phyloP scores from a whole-genome alignment of 2,797 vertebrate species.

The Pipistrellus kuhlii region DNA sequence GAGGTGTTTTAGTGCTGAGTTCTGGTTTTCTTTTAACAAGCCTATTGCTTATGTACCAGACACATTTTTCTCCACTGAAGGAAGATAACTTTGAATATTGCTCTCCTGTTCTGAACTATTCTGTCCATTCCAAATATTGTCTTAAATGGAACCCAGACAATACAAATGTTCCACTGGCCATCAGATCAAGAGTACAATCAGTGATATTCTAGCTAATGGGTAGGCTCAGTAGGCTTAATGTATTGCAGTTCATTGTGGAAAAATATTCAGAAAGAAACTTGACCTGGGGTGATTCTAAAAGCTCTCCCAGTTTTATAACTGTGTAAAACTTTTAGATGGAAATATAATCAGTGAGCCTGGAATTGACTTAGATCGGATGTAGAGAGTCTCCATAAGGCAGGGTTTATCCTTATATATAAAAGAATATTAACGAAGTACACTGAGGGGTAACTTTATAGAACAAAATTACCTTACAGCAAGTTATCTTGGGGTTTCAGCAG shows the following conservation, averaged over 20 bases:
- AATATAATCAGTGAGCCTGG: constrained; percentile 69
- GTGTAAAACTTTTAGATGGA: constrained; percentile 73
- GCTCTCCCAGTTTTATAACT: constrained; percentile 62
- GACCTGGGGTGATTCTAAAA: constrained; percentile 71
- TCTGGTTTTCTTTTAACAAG: constrained; percentile 62
- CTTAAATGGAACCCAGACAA: constrained; percentile 65
- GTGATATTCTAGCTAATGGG: constrained; percentile 61
- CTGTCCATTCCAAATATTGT: constrained; percentile 68
- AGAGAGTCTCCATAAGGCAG: constrained; percentile 40
- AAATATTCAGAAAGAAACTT: constrained; percentile 73
- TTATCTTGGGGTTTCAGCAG: constrained; percentile 52
- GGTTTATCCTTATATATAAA: constrained; percentile 57
- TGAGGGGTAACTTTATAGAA: constrained; percentile 19
- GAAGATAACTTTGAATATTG: constrained; percentile 46
- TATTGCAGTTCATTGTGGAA: constrained; percentile 43
- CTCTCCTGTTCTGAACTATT: constrained; percentile 55
- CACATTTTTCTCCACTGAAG: constrained; percentile 41
- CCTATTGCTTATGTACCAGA: constrained; percentile 33
- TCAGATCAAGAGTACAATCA: constrained; percentile 48
- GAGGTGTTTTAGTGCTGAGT: constrained; percentile 42
- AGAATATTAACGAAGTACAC: constrained; percentile 15
- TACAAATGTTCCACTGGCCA: constrained; percentile 62
- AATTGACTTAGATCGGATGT: constrained; percentile 63
- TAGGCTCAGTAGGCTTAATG: constrained; percentile 53
- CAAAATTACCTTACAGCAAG: constrained; percentile 58